Conservation (phyloP, 2,797 vertebrate genomes). For the Buphagus erythrorhynchus region DNA sequence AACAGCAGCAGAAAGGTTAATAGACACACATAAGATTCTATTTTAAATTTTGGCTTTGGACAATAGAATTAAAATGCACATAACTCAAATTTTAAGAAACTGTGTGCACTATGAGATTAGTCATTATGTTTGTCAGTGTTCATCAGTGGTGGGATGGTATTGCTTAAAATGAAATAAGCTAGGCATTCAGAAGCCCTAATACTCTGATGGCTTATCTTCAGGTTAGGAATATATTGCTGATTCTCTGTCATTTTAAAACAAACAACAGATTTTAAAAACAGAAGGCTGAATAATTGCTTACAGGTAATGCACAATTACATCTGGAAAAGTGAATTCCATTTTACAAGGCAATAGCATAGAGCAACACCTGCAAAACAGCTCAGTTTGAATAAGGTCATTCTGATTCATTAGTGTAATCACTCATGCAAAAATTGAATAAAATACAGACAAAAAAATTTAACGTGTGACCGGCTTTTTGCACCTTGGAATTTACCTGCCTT, state of each 20-base stretch:
- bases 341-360: neutral
- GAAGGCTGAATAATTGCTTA: neutral
- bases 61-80: neutral
- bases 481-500: neutral
- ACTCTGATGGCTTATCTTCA: neutral
- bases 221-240: neutral
- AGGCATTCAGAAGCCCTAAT: neutral
- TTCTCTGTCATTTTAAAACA: neutral
- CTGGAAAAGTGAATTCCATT: neutral
- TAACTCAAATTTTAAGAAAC: neutral
- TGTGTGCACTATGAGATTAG: neutral
- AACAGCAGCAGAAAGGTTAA: neutral
- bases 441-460: neutral
- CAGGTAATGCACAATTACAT: neutral
- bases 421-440: neutral
- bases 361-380: neutral
- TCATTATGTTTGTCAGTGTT: neutral
- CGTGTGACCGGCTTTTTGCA: neutral
- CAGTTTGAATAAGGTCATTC: neutral
- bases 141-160: neutral
- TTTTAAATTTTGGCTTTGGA: neutral
- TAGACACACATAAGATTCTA: rapidly evolving
- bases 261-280: neutral
- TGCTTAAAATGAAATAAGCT: neutral
- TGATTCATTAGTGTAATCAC: neutral